Evolutionary conservation across 92 coral and sea anemone genomes (phyloP).

Genomic region (Muricea muricata): DNA sequence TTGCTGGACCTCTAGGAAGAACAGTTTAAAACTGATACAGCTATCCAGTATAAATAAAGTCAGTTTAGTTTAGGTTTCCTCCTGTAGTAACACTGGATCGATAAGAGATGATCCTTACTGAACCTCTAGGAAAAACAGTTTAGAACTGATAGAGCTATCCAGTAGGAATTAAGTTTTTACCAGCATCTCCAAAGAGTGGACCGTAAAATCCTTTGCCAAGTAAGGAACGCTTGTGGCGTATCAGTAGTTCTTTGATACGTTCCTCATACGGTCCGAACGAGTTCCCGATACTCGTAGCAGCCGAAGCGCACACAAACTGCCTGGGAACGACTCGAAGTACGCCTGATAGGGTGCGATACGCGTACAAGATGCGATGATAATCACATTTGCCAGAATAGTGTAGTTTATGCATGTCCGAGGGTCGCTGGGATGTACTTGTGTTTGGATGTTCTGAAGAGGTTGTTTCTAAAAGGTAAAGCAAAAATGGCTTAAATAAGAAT

Average conservation of each 20-base stretch:
- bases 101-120: too few relatives aligned
- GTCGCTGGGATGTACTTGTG: not conserved
- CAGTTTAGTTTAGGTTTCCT: too few relatives aligned
- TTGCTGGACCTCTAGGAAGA: too few relatives aligned
- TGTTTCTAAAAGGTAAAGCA: not conserved
- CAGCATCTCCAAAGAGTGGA: constrained; percentile 74
- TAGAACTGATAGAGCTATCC: too few relatives aligned
- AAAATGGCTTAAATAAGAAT: not conserved
- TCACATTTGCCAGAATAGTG: constrained; percentile 87
- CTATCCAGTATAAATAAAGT: too few relatives aligned
- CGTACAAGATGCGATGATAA: constrained; percentile 89
- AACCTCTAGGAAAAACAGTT: too few relatives aligned
- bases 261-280: constrained; percentile 96
- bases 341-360: constrained; percentile 80
- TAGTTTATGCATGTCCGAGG: constrained; percentile 86
- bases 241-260: constrained; percentile 90
- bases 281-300: constrained; percentile 89
- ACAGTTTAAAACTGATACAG: too few relatives aligned
- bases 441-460: not conserved
- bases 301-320: constrained; percentile 97
- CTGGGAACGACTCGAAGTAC: constrained; percentile 84
- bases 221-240: constrained; percentile 90
- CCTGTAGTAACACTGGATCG: constrained; percentile 5
- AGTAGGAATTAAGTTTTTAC: not conserved
- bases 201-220: constrained; percentile 99